These are phyloP conservation scores for Campoplex capitator DNA, from an alignment of 2,888 invertebrate species.

Conservation along the genomic window DNA sequence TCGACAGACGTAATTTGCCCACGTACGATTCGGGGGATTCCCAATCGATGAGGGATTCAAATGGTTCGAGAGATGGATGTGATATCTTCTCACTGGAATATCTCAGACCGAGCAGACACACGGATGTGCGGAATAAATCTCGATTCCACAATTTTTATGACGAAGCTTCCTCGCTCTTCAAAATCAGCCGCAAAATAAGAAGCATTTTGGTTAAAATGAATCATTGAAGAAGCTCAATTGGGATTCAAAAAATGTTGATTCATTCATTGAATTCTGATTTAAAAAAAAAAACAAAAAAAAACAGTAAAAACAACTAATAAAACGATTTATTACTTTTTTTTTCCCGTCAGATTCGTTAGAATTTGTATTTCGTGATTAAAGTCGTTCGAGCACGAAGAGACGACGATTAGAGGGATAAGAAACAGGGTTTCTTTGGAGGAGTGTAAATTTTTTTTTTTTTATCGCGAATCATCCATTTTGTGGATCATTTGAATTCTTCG, in stretches of 20 bases:
- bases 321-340: too few species aligned
- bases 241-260: not conserved
- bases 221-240: not conserved
- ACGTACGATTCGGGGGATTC: slow-evolving; percentile 58
- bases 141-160: not conserved
- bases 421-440: not conserved
- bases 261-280: not conserved
- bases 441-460: not conserved
- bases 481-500: not conserved
- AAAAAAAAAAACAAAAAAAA: too few species aligned
- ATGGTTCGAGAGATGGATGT: not conserved
- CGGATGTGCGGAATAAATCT: slow-evolving; percentile 4
- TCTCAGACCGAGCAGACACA: slow-evolving; percentile 21
- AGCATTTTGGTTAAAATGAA: slow-evolving; percentile 18
- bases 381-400: too few species aligned
- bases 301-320: too few species aligned
- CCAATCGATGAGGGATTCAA: slow-evolving; percentile 49
- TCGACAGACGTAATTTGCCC: slow-evolving; percentile 47
- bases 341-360: too few species aligned
- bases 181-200: not conserved
- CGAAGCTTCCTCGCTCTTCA: not conserved
- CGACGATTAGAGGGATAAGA: too few species aligned
- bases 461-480: slow-evolving; percentile 7
- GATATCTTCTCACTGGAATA: slow-evolving; percentile 1
- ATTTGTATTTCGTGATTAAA: too few species aligned